Percentiles rank a stretch among this genome's conserved stretches.
Evolutionary conservation across 1,140 invertebrate genomes (phyloP).

Genomic region (Steinernema feltiae): DNA sequence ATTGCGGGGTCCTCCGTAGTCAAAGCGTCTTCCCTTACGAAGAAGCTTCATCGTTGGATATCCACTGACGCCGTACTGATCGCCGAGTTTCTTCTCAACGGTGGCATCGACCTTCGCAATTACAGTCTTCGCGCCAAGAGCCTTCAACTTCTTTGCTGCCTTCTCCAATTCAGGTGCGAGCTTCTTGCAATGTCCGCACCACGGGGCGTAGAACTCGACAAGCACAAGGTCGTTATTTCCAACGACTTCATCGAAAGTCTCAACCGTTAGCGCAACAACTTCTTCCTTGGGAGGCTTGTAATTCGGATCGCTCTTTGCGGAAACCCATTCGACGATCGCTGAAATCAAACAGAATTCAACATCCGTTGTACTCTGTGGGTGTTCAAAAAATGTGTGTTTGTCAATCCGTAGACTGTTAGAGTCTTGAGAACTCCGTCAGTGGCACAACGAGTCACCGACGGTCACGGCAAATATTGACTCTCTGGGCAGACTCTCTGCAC

Average conservation of each 20-base stretch:
- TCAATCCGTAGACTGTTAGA: background rate
- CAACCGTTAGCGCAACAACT: slow-evolving; percentile 63
- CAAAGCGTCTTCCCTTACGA: slow-evolving; percentile 61
- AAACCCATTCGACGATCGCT: slow-evolving; percentile 55
- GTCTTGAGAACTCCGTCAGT: background rate
- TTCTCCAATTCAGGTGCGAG: slow-evolving; percentile 62
- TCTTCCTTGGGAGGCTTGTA: slow-evolving; percentile 63
- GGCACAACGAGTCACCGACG: background rate
- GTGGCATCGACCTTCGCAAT: slow-evolving; percentile 63
- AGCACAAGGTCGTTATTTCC: slow-evolving; percentile 62
- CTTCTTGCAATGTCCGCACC: slow-evolving; percentile 60
- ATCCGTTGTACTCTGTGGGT: background rate
- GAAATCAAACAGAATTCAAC: slow-evolving; percentile 19
- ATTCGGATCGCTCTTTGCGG: slow-evolving; percentile 51
- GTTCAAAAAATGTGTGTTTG: slow-evolving; percentile 4
- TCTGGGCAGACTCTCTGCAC: background rate
- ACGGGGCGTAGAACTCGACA: slow-evolving; percentile 67
- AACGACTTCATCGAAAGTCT: slow-evolving; percentile 63
- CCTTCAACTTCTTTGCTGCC: slow-evolving; percentile 60
- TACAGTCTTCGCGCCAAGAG: slow-evolving; percentile 53
- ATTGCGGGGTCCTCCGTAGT: slow-evolving; percentile 63
- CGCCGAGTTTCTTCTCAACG: slow-evolving; percentile 59
- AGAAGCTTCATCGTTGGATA: slow-evolving; percentile 62
- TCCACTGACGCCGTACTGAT: slow-evolving; percentile 60
- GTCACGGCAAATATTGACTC: slow-evolving; percentile 27